Base-by-base conservation (phyloP, 2,888 invertebrate genomes). In the Himalopsyche anomala region DNA sequence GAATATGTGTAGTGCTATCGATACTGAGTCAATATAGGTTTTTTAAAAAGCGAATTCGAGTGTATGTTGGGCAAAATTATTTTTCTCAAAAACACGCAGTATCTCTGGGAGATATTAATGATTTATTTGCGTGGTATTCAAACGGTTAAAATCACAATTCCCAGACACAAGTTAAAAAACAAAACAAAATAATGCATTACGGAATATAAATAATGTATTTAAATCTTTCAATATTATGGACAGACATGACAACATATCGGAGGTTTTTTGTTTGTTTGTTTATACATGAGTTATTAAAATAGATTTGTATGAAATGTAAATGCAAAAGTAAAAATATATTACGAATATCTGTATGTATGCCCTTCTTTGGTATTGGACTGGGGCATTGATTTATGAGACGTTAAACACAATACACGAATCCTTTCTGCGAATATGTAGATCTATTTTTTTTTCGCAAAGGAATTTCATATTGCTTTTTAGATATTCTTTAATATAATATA, bases 221-320 rank as follows among this genome's bases (percentile, higher is more conserved):
- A 62, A 62, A 19, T 62, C n/a, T 62, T 19, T 62, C 28, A 62
- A 62, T n/a, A 19, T 62, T 62, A 62, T 62, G 62, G 62, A 62
- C 62, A 62, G 62, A 62, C 62, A 62, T 19, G 11, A 8, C 9
- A 62, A 62, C 62, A 62, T 62, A 62, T 62, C 28, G 28, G 3
- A 62, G 28, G 28, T 28, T 28, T 28, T 28, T 19, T 62, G 62
- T 62, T 62, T 4, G 19, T 62, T 62, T 62, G 19, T 6, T 9
- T 62, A 62, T 62, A 4, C 62, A 19, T 62, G 62, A 62, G 62
- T 62, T 62, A 62, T 62, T 62, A 62, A 62, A 62, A 28, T 19
- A 62, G 62, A 62, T 62, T 62, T 62, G 62, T 62, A 62, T 62
- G 62, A 62, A 19, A 62, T 62, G 62, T 62, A 62, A 19, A 62